Evolutionary conservation across 2,797 vertebrate genomes (phyloP), one percentile per base, ranked within the genome.

Genomic region (Artibeus lituratus): DNA sequence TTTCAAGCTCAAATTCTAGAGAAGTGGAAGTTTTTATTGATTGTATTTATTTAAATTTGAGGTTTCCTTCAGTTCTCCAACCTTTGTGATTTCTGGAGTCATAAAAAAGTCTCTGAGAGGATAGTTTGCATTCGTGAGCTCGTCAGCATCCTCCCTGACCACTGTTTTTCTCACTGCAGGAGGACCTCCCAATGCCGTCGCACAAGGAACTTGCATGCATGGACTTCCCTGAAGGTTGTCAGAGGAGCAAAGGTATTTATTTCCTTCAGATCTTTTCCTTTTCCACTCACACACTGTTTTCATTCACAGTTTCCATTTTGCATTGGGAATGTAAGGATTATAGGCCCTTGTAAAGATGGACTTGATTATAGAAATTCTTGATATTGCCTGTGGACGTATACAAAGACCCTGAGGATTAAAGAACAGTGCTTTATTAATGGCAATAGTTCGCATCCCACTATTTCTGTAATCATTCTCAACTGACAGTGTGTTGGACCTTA

Each of bases 241-340:
- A 74, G 70, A 97, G 95, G 94, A 97, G 10, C 59, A 97, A 70
- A 98, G 98, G 98, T 99, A 96, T 1, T 0, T 95, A 6, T 89
- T 96, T 95, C 8, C 89, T 57, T 74, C 92, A 35, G 72, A 16
- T 73, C 7, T 69, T 85, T 94, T 49, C 12, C 9, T 69, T 90
- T 47, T 65, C 53, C 22, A 51, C 19, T 76, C 15, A 81, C 29
- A 44, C 8, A 24, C 11, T 24, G 3, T 72, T 94, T 77, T 49
- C 53, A 49, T 89, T 70, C 44, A 49, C 32, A 37, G 19, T 82
- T 87, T 65, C 26, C 57, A 22, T 69, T 95, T 83, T 90, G 11
- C 51, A 7, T 51, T 85, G 24, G 65, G 42, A 86, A 69, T 67
- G 32, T 69, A 69, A 83, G 39, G 4, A 10, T 65, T 29, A 4